phyloP scores from a whole-genome alignment of 2,113 vertebrate species.

The Xiphorhynchus elegans region DNA sequence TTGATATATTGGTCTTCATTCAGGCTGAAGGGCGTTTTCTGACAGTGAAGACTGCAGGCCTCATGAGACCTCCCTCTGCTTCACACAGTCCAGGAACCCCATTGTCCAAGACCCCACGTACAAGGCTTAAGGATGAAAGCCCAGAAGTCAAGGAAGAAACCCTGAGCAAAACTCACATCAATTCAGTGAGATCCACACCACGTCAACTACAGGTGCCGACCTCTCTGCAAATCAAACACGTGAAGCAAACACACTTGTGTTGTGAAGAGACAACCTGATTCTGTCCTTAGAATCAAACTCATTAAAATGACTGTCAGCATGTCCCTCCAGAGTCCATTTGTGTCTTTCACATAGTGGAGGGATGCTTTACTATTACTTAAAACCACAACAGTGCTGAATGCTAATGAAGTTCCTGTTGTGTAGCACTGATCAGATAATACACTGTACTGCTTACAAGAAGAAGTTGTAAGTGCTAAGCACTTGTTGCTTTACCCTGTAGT shows the following conservation, averaged over 20 bases:
- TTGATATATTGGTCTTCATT: not conserved
- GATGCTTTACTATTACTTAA: slow-evolving; percentile 53
- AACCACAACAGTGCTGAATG: slow-evolving; percentile 27
- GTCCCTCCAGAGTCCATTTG: not conserved
- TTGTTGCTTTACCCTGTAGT: not conserved
- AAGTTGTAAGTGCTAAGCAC: not conserved
- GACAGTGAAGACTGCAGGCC: not conserved
- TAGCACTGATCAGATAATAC: slow-evolving; percentile 48
- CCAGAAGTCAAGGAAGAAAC: not conserved
- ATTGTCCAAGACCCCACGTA: not conserved
- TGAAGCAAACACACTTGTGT: not conserved
- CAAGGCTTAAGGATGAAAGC: not conserved
- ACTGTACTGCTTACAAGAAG: not conserved
- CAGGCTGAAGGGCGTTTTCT: not conserved
- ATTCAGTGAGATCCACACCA: rapidly evolving
- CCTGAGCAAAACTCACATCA: not conserved
- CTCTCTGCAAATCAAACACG: not conserved
- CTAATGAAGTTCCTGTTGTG: slow-evolving; percentile 63
- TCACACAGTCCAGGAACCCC: not conserved
- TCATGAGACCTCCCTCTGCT: not conserved
- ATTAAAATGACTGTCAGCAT: not conserved
- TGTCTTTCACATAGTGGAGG: not conserved
- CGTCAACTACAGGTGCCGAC: rapidly evolving
- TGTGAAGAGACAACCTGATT: not conserved
- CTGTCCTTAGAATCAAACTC: not conserved